Base-by-base conservation (phyloP, 1,140 invertebrate genomes). In the Vanessa atalanta region DNA sequence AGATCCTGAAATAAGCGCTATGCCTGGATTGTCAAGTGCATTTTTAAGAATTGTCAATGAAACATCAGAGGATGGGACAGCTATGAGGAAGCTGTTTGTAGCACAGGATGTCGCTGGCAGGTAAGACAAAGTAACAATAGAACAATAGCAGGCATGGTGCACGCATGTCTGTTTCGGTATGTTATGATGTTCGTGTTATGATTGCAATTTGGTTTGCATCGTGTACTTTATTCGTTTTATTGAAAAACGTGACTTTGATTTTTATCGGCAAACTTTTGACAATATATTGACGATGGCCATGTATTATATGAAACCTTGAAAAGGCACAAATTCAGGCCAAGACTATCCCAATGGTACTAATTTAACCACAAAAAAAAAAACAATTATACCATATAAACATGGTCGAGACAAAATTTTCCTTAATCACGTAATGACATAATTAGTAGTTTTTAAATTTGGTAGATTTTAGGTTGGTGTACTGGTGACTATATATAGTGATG, bases 61-160 rank as follows among this genome's bases (percentile, higher is more conserved):
- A 78, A 85, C 77, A 47, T 72, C 77, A 57, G 87, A 88, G 57
- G 87, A 93, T 75, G 91, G 83, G 37, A 80, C 81, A 51, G 48
- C 84, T 71, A 82, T 78, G 1, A 89, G 90, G 69, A 93, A 91
- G 74, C 75, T 93, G 16, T 91, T 88, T 50, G 77, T 93, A 8
- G 93, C 93, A 0, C 94, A 95, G 76, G 94, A 94, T 81, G 92
- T 91, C 0, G 94, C 93, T 66, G 94, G 93, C 78, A 93, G 87
- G 93, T 93, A 83, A 68, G 74, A n/a, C 16, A n/a, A 16, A 16
- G n/a, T 50, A 70, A 71, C 48, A 73, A 73, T 73, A 63, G 60
- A 70, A 71, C 74, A 75, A 75, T 75, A 37, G 64, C 43, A 48
- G 51, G 55, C 55, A 60, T 14, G 51, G n/a, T 53, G n/a, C 51